A percentile compares a stretch with the other conserved stretches of the same genome.
phyloP scores from a whole-genome alignment of 2,113 vertebrate species.

The Chloebia gouldiae region DNA sequence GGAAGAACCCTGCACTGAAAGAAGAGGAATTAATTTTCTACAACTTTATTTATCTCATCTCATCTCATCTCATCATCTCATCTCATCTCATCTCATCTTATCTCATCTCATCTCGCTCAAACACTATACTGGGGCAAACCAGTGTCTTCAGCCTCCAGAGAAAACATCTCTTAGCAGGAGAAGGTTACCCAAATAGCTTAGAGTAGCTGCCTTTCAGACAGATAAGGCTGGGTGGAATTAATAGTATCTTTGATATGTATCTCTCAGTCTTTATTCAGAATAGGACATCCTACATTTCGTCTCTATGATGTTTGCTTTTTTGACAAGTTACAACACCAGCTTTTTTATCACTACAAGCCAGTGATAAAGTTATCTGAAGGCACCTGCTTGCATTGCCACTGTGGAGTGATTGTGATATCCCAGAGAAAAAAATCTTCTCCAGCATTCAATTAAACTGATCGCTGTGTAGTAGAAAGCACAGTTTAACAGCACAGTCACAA shows the following conservation, averaged over 20 bases:
- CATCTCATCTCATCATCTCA: not conserved
- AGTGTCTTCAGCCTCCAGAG: not conserved
- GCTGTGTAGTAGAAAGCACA: not conserved
- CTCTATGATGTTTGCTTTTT: accelerated
- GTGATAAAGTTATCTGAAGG: not conserved
- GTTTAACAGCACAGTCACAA: not conserved
- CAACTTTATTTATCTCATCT: not conserved
- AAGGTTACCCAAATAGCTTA: not conserved
- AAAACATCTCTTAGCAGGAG: not conserved
- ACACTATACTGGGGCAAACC: not conserved
- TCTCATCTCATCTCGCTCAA: not conserved
- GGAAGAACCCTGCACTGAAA: not conserved
- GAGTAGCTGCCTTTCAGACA: not conserved
- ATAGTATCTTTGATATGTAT: not conserved
- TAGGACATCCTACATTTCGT: not conserved
- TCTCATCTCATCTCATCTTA: not conserved
- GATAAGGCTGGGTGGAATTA: not conserved
- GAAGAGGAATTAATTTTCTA: not conserved
- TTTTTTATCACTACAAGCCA: not conserved
- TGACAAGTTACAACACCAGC: not conserved
- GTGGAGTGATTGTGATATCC: not conserved
- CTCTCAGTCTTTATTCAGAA: not conserved
- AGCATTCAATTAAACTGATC: not conserved
- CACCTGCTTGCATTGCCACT: not conserved
- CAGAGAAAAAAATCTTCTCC: not conserved